Conservation (phyloP, 2,888 invertebrate species). For the Eledona agricola region DNA sequence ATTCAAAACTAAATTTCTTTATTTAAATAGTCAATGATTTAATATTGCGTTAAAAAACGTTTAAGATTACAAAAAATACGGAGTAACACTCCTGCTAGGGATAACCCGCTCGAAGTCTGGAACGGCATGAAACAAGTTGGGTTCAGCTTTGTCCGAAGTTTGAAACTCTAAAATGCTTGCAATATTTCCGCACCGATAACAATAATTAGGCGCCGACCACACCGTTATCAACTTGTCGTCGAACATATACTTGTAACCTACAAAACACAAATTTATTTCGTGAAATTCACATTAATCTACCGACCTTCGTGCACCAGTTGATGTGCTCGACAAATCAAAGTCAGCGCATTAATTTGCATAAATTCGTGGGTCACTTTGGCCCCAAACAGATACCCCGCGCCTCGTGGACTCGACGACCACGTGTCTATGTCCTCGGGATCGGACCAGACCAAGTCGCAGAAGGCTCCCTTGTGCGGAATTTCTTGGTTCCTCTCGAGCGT, state of each 20-base stretch:
- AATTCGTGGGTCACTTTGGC: conserved; percentile 93
- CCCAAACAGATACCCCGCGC: conserved; percentile 98
- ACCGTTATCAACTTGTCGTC: conserved; percentile 96
- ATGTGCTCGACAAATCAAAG: conserved; percentile 96
- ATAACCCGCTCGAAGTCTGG: conserved; percentile 94
- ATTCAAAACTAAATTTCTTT: no score
- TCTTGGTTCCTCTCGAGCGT: conserved; percentile 96
- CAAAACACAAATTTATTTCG: conserved; percentile 47
- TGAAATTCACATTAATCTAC: neutral
- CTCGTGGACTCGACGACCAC: conserved; percentile 94
- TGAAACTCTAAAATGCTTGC: conserved; percentile 95
- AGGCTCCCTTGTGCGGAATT: conserved; percentile 98
- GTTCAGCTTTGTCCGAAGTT: conserved; percentile 77
- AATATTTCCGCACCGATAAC: conserved; percentile 98
- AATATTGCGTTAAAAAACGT: no score
- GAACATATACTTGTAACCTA: conserved; percentile 98
- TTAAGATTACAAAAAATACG: conserved; percentile 91
- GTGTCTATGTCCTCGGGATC: conserved; percentile 97
- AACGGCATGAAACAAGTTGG: conserved; percentile 94
- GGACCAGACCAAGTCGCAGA: conserved; percentile 99
- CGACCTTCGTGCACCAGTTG: conserved; percentile 97
- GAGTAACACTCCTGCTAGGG: conserved; percentile 91
- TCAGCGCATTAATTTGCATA: conserved; percentile 90
- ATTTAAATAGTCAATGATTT: no score
- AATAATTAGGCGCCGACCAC: conserved; percentile 99